Conservation (phyloP, 2,888 invertebrate genomes). For the Anticlea derivata region DNA sequence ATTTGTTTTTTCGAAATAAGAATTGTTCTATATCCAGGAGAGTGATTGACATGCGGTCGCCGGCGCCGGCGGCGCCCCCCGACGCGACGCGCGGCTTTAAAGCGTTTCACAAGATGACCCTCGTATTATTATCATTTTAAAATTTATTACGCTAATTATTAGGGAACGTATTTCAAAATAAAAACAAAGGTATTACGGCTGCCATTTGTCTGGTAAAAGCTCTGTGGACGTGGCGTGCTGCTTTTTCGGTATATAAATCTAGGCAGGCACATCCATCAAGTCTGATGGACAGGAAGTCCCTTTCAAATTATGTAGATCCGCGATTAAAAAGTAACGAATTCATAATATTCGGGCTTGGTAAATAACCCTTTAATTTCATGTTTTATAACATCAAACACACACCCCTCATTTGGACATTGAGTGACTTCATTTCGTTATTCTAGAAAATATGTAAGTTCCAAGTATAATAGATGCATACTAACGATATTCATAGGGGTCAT, state of each 20-base stretch:
- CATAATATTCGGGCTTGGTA: slow-evolving; percentile 64
- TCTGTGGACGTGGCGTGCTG: slow-evolving; percentile 74
- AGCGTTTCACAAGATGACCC: slow-evolving; percentile 79
- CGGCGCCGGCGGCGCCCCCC: slow-evolving; percentile 72
- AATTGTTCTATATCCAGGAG: slow-evolving; percentile 81
- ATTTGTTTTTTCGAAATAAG: slow-evolving; percentile 69
- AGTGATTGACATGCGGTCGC: slow-evolving; percentile 83
- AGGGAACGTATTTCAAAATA: slow-evolving; percentile 78
- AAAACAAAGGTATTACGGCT: slow-evolving; percentile 76
- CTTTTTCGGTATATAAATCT: slow-evolving; percentile 79
- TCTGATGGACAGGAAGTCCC: slow-evolving; percentile 78
- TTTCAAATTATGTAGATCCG: slow-evolving; percentile 79
- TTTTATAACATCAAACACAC: slow-evolving; percentile 40
- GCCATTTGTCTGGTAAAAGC: slow-evolving; percentile 70
- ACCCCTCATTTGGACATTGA: slow-evolving; percentile 13
- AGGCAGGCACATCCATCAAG: slow-evolving; percentile 80
- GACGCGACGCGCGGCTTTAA: slow-evolving; percentile 65
- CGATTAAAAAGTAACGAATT: slow-evolving; percentile 79
- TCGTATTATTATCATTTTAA: slow-evolving; percentile 81
- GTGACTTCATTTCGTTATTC: slow-evolving; percentile 22
- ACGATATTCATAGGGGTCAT: slow-evolving; percentile 56
- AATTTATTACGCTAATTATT: slow-evolving; percentile 84
- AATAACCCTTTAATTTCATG: slow-evolving; percentile 61
- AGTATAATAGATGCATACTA: slow-evolving; percentile 22
- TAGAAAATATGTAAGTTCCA: slow-evolving; percentile 4